phyloP scores from a whole-genome alignment of 2,797 vertebrate species.

The Sylvilagus floridanus region DNA sequence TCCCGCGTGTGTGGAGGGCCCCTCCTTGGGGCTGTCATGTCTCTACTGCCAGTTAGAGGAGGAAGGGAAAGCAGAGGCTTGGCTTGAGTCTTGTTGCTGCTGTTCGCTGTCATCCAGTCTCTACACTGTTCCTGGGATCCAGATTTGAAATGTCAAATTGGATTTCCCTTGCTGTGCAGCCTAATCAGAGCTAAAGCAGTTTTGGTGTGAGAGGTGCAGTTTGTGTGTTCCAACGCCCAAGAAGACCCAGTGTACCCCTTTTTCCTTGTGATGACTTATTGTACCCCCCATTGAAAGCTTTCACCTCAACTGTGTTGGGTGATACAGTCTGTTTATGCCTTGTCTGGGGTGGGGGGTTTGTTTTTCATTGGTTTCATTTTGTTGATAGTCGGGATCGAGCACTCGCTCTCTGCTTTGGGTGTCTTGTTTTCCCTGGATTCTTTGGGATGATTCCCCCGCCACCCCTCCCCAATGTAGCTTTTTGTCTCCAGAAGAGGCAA shows the following conservation, averaged over 20 bases:
- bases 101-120: conserved; percentile 74
- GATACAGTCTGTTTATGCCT: background rate
- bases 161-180: conserved; percentile 64
- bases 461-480: conserved; percentile 52
- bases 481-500: conserved; percentile 79
- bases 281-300: conserved; percentile 57
- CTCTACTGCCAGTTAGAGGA: conserved; percentile 83
- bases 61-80: conserved; percentile 74
- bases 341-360: conserved; percentile 45
- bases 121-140: conserved; percentile 58
- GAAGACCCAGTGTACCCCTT: conserved; percentile 37
- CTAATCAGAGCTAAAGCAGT: conserved; percentile 74
- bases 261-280: conserved; percentile 48
- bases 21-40: background rate
- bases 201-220: conserved; percentile 83
- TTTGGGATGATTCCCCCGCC: conserved; percentile 40
- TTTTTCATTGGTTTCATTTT: conserved; percentile 60
- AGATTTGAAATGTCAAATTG: conserved; percentile 55
- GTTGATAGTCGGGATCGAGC: conserved; percentile 55
- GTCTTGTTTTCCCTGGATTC: conserved; percentile 74
- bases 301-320: conserved; percentile 63
- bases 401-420: conserved; percentile 58
- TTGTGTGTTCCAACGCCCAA: conserved; percentile 61
- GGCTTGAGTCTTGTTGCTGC: conserved; percentile 75
- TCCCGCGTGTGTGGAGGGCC: background rate